Evolutionary conservation across 2,888 invertebrate genomes (phyloP).

Genomic region (Stegana nigrithorax): DNA sequence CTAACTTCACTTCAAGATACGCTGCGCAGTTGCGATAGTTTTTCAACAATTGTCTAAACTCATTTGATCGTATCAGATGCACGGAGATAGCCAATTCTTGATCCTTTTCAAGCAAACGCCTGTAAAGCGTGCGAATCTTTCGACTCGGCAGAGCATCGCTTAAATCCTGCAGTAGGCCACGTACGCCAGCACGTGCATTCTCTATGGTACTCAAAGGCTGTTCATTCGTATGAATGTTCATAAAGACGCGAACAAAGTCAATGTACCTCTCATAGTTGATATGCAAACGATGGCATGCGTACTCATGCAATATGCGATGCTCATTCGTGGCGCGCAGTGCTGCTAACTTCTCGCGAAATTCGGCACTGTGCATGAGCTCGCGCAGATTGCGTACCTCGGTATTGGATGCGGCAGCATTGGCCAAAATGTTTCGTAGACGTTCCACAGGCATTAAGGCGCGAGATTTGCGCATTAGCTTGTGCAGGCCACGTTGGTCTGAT

Average conservation of each 20-base stretch:
- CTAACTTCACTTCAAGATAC: slow-evolving; percentile 34
- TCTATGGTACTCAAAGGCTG: slow-evolving; percentile 20
- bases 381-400: slow-evolving; percentile 40
- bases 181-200: slow-evolving; percentile 45
- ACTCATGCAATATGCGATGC: slow-evolving; percentile 39
- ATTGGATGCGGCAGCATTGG: slow-evolving; percentile 45
- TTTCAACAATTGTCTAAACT: slow-evolving; percentile 43
- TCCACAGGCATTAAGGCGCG: slow-evolving; percentile 43
- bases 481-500: slow-evolving; percentile 40
- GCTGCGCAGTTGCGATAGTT: slow-evolving; percentile 37
- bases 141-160: slow-evolving; percentile 43
- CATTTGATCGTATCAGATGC: slow-evolving; percentile 38
- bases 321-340: slow-evolving; percentile 38
- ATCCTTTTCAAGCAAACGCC: slow-evolving; percentile 37
- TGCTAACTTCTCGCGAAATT: slow-evolving; percentile 30
- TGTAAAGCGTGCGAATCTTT: slow-evolving; percentile 42
- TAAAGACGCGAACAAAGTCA: slow-evolving; percentile 32
- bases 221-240: slow-evolving; percentile 29
- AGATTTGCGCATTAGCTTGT: slow-evolving; percentile 42
- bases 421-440: slow-evolving; percentile 40
- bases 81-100: slow-evolving; percentile 41
- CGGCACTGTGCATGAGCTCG: slow-evolving; percentile 33
- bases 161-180: slow-evolving; percentile 47
- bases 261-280: slow-evolving; percentile 41
- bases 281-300: slow-evolving; percentile 43